Conservation (phyloP, 2,888 invertebrate genomes). For the Pterostichus niger region DNA sequence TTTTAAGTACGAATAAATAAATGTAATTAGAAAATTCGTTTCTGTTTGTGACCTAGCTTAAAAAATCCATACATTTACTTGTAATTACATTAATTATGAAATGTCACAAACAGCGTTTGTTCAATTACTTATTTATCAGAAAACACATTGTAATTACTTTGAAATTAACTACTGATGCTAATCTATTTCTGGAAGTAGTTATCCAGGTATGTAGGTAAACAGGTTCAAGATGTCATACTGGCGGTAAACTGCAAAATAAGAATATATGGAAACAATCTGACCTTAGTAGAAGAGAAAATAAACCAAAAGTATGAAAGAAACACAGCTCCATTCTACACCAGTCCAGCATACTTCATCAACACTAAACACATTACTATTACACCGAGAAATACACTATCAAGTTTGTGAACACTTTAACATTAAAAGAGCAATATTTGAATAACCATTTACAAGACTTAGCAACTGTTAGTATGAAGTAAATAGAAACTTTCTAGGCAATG, state of each 20-base stretch:
- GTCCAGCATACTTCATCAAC: not conserved
- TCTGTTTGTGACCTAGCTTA: too few relatives aligned
- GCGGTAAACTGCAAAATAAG: not conserved
- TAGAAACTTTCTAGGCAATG: too few relatives aligned
- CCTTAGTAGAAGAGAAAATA: constrained; percentile 53
- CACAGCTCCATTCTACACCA: constrained; percentile 15
- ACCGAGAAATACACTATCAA: not conserved
- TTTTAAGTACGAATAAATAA: too few relatives aligned
- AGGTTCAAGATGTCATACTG: constrained; percentile 34
- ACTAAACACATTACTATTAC: not conserved
- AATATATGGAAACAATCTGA: constrained; percentile 49
- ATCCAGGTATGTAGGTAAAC: not conserved
- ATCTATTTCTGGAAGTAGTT: not conserved
- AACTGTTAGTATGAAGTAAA: too few relatives aligned
- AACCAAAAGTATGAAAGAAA: constrained; percentile 27
- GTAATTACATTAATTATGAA: constrained; percentile 10
- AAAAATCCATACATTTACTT: constrained; percentile 8
- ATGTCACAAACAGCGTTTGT: constrained; percentile 7
- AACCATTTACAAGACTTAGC: too few relatives aligned
- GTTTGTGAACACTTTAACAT: constrained; percentile 15
- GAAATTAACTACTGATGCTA: not conserved
- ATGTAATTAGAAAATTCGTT: too few relatives aligned
- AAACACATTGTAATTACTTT: not conserved
- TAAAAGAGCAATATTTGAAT: too few relatives aligned
- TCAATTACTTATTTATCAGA: too few relatives aligned